Evolutionary conservation across 1,140 invertebrate genomes (phyloP).

Genomic region (Dinoponera quadriceps): DNA sequence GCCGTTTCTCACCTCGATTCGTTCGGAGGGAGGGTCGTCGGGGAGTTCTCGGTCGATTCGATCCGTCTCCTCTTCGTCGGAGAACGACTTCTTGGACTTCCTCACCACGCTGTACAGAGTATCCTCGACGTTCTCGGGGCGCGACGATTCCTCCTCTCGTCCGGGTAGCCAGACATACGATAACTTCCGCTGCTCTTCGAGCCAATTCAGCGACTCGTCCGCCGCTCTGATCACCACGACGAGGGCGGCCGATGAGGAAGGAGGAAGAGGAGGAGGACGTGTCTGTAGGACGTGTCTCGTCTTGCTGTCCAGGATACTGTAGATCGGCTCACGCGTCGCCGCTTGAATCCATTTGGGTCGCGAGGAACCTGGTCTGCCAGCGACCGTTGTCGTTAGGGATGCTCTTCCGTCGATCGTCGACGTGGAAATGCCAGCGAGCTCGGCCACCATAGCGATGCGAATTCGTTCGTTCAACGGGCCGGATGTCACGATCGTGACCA

Average conservation of each 20-base stretch:
- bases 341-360: constrained; percentile 76
- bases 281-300: background rate
- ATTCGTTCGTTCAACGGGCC: constrained; percentile 60
- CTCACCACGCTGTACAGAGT: constrained; percentile 78
- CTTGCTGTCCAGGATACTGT: constrained; percentile 73
- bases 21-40: too few species aligned
- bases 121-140: constrained; percentile 54
- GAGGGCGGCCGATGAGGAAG: background rate
- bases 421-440: constrained; percentile 74
- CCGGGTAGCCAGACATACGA: constrained; percentile 16
- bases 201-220: too few species aligned
- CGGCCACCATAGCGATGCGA: constrained; percentile 75
- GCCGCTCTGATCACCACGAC: constrained; percentile 68
- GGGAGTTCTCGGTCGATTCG: background rate
- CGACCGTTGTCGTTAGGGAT: constrained; percentile 11
- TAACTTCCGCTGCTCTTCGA: background rate
- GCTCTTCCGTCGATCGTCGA: constrained; percentile 55
- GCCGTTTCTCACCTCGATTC: constrained; percentile 75
- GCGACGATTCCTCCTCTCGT: background rate
- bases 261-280: too few species aligned
- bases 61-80: constrained; percentile 29
- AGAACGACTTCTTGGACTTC: constrained; percentile 64
- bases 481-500: constrained; percentile 76
- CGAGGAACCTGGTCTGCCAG: constrained; percentile 25
- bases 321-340: constrained; percentile 76